Conservation (phyloP, 2,888 invertebrate genomes). For the Microctonus hyperodae region DNA sequence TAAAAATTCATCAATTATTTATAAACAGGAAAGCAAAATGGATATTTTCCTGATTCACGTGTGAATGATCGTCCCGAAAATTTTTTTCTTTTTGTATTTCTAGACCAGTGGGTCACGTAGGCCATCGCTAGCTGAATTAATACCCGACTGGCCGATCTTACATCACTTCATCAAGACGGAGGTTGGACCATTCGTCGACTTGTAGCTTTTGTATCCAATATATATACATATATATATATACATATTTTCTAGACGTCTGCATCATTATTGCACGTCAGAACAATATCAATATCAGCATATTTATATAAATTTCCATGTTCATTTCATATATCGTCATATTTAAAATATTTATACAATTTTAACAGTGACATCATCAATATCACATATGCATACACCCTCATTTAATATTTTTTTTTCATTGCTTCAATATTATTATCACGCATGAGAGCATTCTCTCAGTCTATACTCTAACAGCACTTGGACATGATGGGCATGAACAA, state of each 20-base stretch:
- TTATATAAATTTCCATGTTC: conserved; percentile 6
- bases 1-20: neutral
- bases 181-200: conserved; percentile 70
- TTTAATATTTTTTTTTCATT: conserved; percentile 31
- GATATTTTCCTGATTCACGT: neutral
- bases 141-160: conserved; percentile 95
- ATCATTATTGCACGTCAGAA: conserved; percentile 35
- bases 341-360: conserved; percentile 8
- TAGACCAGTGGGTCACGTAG: conserved; percentile 72
- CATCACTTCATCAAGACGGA: conserved; percentile 84
- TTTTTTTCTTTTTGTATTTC: conserved; percentile 43
- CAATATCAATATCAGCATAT: neutral
- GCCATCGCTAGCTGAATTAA: conserved; percentile 91
- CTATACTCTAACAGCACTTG: conserved; percentile 42
- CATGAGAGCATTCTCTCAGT: conserved; percentile 37
- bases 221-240: too few species aligned
- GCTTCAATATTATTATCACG: conserved; percentile 34
- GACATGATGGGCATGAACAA: conserved; percentile 35
- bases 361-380: conserved; percentile 11
- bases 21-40: neutral
- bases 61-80: conserved; percentile 13
- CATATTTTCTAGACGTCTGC: conserved; percentile 26
- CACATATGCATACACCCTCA: conserved; percentile 20
- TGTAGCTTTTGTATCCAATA: conserved; percentile 13
- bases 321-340: conserved; percentile 8